Percentiles rank a stretch among this genome's conserved stretches.
Evolutionary conservation across 2,888 invertebrate genomes (phyloP).

Genomic region (Prosapia bicincta): DNA sequence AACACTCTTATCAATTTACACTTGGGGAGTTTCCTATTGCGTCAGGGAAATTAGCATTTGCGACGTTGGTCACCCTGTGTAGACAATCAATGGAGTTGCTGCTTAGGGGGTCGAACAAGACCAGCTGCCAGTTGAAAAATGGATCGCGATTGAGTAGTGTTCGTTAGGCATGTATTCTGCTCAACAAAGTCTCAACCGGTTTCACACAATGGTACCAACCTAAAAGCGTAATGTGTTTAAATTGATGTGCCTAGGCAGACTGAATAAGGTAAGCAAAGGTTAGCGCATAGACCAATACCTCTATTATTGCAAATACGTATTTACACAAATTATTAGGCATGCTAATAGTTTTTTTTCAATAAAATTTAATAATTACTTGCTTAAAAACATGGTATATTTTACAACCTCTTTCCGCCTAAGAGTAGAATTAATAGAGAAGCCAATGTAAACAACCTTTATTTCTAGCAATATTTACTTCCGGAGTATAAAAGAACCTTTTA

Average conservation of each 20-base stretch:
- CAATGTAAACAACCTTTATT: too few relatives aligned
- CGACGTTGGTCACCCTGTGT: not conserved
- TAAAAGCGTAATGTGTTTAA: not conserved
- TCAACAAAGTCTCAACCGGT: not conserved
- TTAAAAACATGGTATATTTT: too few relatives aligned
- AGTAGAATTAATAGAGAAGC: too few relatives aligned
- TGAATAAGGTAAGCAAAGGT: not conserved
- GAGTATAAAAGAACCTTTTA: too few relatives aligned
- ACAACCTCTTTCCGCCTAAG: too few relatives aligned
- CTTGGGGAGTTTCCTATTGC: not conserved
- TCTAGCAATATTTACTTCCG: too few relatives aligned
- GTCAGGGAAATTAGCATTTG: not conserved
- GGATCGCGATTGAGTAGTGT: not conserved
- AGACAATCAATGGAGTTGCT: not conserved
- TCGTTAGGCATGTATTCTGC: not conserved
- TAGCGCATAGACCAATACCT: not conserved
- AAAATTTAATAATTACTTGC: too few relatives aligned
- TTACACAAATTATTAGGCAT: too few relatives aligned
- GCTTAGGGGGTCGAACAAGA: not conserved
- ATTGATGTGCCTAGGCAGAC: not conserved
- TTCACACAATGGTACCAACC: not conserved
- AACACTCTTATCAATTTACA: too few relatives aligned
- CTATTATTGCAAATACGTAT: too few relatives aligned
- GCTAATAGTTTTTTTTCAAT: too few relatives aligned
- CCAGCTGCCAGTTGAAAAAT: slow-evolving; percentile 2